Base-by-base conservation (phyloP, 2,888 invertebrate species). In the Apamea monoglypha region DNA sequence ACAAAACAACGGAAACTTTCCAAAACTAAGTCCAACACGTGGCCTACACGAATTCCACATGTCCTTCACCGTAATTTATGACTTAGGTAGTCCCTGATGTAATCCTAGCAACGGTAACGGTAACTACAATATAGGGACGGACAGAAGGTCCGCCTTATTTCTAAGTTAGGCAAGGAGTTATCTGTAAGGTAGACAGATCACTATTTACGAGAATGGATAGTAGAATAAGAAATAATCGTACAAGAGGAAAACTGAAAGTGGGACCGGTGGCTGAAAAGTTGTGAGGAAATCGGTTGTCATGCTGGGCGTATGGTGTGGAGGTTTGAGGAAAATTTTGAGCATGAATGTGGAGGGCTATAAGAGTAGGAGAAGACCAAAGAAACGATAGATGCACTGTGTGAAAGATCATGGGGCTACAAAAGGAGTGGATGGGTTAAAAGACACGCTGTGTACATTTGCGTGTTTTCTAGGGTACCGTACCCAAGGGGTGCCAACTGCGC, bases 11-110 rank as follows among this genome's bases (percentile, higher is more conserved):
- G 10, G 53, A 47, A 64, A 72, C 68, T 78, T 59, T 40, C 64
- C 59, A 36, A 73, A 80, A 78, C 63, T 80, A 78, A 71, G 73
- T 66, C 75, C 81, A 25, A 53, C 64, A 80, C 66, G 50, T 36
- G 47, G 47, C 59, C 74, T 25, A 67, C 64, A 82, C 74, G 36
- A 82, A 74, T 72, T 85, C 80, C 76, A 86, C 71, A 75, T 47
- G 78, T 75, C 86, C 69, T 79, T 77, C 79, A 84, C 77, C 70
- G 73, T 84, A 80, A 86, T 86, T 87, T 84, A 88, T 77, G 76
- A 77, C 69, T 63, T 25, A 53, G 68, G 70, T 76, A 68, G 73
- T 80, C 86, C 84, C 82, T 75, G 56, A 80, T 76, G 82, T 88
- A 88, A 88, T 86, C 78, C 80, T 76, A 69, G 66, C 66, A 50